Conservation (phyloP, 2,113 vertebrate genomes). For the Dasyprocta punctata region DNA sequence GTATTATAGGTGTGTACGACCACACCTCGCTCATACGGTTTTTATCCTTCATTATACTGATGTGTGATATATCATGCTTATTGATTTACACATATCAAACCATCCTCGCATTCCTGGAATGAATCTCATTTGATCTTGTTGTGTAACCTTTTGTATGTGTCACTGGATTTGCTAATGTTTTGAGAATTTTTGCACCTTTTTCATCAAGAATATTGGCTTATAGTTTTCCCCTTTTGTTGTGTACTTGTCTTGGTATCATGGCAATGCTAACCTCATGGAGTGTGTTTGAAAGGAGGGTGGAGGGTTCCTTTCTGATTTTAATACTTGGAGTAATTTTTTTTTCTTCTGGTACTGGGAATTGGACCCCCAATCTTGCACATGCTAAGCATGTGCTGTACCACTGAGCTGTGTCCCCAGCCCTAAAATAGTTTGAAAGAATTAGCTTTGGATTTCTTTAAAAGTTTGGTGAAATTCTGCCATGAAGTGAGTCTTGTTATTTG, state of each 20-base stretch:
- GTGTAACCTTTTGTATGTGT: not conserved
- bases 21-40: not conserved
- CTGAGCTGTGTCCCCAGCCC: not conserved
- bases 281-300: not conserved
- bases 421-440: not conserved
- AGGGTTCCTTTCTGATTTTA: not conserved
- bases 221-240: not conserved
- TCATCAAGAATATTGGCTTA: not conserved
- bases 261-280: not conserved
- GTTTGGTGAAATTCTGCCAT: not conserved
- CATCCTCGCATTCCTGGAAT: not conserved
- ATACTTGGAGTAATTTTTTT: not conserved
- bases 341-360: not conserved
- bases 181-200: not conserved
- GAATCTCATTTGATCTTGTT: not conserved
- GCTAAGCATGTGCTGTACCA: not conserved
- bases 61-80: not conserved
- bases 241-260: not conserved
- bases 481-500: not conserved
- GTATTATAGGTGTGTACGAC: not conserved
- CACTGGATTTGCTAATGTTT: not conserved
- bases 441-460: not conserved
- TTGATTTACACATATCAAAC: not conserved
- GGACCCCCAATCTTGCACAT: not conserved
- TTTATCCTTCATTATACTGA: not conserved